These are phyloP conservation scores for Craterocephalus amniculus DNA, from an alignment of 2,797 vertebrate species.

Conservation along the genomic window DNA sequence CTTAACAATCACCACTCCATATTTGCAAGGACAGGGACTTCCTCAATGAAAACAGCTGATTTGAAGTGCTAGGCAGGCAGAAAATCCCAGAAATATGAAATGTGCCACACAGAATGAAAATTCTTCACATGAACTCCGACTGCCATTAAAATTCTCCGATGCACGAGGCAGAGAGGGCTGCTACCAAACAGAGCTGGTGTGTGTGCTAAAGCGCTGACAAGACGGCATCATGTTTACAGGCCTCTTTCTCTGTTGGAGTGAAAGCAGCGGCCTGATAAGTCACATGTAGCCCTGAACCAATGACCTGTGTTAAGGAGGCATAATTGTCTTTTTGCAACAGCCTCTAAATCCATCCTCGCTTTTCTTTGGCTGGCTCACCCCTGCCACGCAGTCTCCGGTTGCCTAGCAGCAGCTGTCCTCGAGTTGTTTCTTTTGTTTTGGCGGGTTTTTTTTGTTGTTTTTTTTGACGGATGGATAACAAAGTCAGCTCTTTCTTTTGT, in stretches of 20 bases:
- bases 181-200: conserved; percentile 38
- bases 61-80: background rate
- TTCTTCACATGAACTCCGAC: conserved; percentile 7
- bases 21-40: conserved; percentile 32
- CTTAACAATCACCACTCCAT: conserved; percentile 52
- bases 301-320: conserved; percentile 80
- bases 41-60: conserved; percentile 25
- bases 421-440: conserved; percentile 54
- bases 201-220: conserved; percentile 25
- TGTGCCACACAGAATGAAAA: background rate
- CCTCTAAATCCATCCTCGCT: conserved; percentile 66
- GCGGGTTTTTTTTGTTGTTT: conserved; percentile 33
- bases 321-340: conserved; percentile 82
- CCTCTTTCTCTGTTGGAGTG: conserved; percentile 53
- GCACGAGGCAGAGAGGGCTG: conserved; percentile 35
- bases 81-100: background rate
- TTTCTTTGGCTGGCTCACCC: conserved; percentile 46
- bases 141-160: conserved; percentile 37
- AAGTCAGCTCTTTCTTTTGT: conserved; percentile 56
- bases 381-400: conserved; percentile 51
- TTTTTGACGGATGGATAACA: conserved; percentile 60
- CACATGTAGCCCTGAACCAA: conserved; percentile 74
- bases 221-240: conserved; percentile 59
- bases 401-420: conserved; percentile 80
- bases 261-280: conserved; percentile 60